Evolutionary conservation across 2,797 vertebrate genomes (phyloP), one percentile per base, ranked within the genome.

Genomic region (Acrocephalus scirpaceus): DNA sequence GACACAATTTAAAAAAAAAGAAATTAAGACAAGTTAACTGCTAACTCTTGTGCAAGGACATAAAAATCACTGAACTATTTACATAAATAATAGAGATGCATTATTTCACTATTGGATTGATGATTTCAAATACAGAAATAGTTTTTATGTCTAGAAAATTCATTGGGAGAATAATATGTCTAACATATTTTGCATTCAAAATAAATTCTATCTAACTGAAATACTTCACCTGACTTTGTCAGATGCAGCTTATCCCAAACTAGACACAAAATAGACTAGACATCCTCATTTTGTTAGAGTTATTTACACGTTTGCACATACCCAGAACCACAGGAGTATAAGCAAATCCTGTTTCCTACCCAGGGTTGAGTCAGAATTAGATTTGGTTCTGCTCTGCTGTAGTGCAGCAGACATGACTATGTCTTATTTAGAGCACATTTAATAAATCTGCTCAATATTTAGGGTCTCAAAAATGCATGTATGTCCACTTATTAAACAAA

Each of bases 1-100:
- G 8, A 18, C 1, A 25, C 1, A 56, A 47, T n/a, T 72, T 11
- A 1, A 5, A 47, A 13, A 1, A 25, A 57, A 60, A 65, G 1
- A 54, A 47, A 45, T 14, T 44, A n/a, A 16, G 8, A 48, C 3
- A n/a, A 42, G 23, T 65, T 34, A 92, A 26, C 11, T 82, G 34
- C 17, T 74, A 82, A 86, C n/a, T 74, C 30, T 64, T 64, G 45
- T 67, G 10, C 19, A 83, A 91, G 29, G 25, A 58, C n/a, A 47
- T 25, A 86, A 76, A 34, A 81, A 60, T 61, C 29, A 56, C 13
- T 53, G 6, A 79, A 56, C 5, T 69, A 57, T 23, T 75, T 69
- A 23, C 36, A 60, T 13, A 70, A 93, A 70, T 56, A 53, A n/a
- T 13, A 64, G 17, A 69, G 3, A 25, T 66, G 29, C 23, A 25